Evolutionary conservation across 2,888 invertebrate species (phyloP).

Genomic region (Polyploca ridens): DNA sequence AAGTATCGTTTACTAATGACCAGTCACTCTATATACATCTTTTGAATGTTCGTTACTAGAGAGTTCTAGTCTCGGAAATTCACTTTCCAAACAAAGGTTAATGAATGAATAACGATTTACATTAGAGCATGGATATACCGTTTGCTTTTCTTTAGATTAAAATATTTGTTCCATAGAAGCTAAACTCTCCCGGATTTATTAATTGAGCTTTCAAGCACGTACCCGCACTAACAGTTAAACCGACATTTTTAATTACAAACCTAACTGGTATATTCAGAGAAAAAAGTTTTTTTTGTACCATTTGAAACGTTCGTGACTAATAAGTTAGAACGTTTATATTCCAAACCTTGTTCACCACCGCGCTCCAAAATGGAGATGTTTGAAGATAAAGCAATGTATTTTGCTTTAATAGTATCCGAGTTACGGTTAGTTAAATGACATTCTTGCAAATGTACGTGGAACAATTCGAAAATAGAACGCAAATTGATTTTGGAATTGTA

Average conservation of each 20-base stretch:
- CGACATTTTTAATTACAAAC: constrained; percentile 10
- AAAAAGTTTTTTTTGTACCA: neutral
- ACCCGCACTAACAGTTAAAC: constrained; percentile 11
- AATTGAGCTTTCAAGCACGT: constrained; percentile 1
- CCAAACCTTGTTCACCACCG: constrained; percentile 36
- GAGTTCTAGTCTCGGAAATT: too few relatives aligned
- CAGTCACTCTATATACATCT: too few relatives aligned
- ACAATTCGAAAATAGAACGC: neutral
- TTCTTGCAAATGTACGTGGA: constrained; percentile 4
- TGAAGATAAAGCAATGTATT: constrained; percentile 36
- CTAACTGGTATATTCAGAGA: neutral
- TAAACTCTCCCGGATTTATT: neutral
- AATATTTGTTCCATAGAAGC: neutral
- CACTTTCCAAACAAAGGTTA: too few relatives aligned
- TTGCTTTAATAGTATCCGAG: constrained; percentile 15
- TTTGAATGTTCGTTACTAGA: too few relatives aligned
- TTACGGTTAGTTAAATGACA: constrained; percentile 11
- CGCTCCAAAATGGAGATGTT: constrained; percentile 41
- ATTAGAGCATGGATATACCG: neutral
- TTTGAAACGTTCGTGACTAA: constrained; percentile 10
- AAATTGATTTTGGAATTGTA: neutral
- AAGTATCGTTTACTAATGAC: too few relatives aligned
- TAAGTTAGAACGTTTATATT: constrained; percentile 20
- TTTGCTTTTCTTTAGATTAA: neutral
- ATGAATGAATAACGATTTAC: too few relatives aligned